Evolutionary conservation across 2,888 invertebrate species (phyloP), one percentile per base, ranked within the genome.

Genomic region (Matsumyia berberina): DNA sequence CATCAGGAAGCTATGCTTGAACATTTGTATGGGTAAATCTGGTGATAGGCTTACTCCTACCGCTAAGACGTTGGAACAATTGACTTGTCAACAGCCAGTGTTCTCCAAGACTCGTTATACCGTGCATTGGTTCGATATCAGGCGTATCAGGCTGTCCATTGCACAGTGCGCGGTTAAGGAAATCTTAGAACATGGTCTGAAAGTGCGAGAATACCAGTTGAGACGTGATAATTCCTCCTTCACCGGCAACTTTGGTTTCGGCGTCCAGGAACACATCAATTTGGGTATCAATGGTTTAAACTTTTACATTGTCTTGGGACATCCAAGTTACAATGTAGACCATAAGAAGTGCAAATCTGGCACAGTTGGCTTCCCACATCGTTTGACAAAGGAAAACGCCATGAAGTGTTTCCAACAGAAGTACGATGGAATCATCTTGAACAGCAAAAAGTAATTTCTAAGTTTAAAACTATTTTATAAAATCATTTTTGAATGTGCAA

Each of bases 351-450:
- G 97, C 89, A 97, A 97, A 93, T 96, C 96, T 88, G 98, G 98
- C n/a, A n/a, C n/a, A n/a, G n/a, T n/a, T n/a, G n/a, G n/a, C n/a
- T n/a, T n/a, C n/a, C n/a, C n/a, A n/a, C n/a, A n/a, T n/a, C n/a
- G n/a, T n/a, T n/a, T n/a, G n/a, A n/a, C n/a, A n/a, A n/a, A n/a
- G n/a, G n/a, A 99, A 92, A 99, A 99, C 92, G 97, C 99, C 88
- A 99, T 99, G 97, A 99, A 99, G 93, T 99, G 99, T 99, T 99
- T 99, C 96, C 99, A 99, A 93, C 98, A 98, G 94, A 99, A 99
- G 94, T 98, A 98, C 92, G 98, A 98, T 93, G 98, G 98, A 93
- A 97, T 98, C 93, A 98, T 98, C 92, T 94, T 98, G 89, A 95
- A 96, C 87, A 98, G 97, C 94, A 97, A 97, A 92, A 94, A 93